phyloP scores from a whole-genome alignment of 2,888 invertebrate species.

The Tricholauxania praeusta region DNA sequence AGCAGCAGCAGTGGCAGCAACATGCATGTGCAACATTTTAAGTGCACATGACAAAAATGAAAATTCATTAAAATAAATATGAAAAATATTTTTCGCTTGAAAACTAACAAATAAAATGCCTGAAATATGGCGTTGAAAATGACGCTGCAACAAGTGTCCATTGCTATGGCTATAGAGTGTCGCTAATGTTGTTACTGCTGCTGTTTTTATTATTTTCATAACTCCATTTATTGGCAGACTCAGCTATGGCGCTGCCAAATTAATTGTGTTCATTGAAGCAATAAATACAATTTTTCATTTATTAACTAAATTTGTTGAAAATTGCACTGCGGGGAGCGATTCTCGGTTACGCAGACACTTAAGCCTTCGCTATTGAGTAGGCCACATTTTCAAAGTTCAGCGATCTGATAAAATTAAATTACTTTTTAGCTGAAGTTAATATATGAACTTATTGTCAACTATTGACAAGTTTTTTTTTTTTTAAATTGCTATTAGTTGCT shows the following conservation, averaged over 20 bases:
- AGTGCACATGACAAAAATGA: too few relatives aligned
- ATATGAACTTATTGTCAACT: not conserved
- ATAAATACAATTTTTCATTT: constrained; percentile 14
- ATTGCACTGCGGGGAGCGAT: too few relatives aligned
- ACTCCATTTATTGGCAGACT: constrained; percentile 6
- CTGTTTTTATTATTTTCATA: constrained; percentile 22
- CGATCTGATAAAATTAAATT: constrained; percentile 1
- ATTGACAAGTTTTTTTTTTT: not conserved
- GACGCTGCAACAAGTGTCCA: too few relatives aligned
- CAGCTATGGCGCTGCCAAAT: constrained; percentile 1
- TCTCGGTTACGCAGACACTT: too few relatives aligned
- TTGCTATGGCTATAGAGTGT: not conserved
- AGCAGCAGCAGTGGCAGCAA: too few relatives aligned
- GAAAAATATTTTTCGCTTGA: too few relatives aligned
- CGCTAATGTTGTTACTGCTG: constrained; percentile 36
- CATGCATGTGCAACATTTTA: too few relatives aligned
- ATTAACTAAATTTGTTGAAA: too few relatives aligned
- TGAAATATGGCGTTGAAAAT: too few relatives aligned
- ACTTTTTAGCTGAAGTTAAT: not conserved
- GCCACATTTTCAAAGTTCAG: not conserved
- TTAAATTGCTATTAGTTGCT: not conserved
- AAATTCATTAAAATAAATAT: too few relatives aligned
- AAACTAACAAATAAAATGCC: too few relatives aligned
- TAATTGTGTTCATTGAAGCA: constrained; percentile 33
- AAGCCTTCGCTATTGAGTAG: too few relatives aligned